A percentile compares a stretch with the other conserved stretches of the same genome.
Evolutionary conservation across 2,888 invertebrate species (phyloP).

Genomic region (Cordylochernes scorpioides): DNA sequence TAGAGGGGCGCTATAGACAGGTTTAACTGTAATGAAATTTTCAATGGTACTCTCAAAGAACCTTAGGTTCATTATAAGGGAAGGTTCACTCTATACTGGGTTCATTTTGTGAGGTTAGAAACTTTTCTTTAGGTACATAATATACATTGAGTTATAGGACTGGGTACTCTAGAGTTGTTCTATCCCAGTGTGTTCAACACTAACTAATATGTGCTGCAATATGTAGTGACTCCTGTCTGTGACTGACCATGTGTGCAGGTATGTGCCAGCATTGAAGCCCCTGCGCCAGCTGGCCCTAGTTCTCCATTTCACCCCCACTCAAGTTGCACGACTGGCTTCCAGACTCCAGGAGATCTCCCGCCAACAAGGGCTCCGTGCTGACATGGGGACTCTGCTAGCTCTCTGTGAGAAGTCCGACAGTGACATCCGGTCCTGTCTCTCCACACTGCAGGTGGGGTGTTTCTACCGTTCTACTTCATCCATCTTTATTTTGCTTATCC

Average conservation of each 20-base stretch:
- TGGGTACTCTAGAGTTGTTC: too few relatives aligned
- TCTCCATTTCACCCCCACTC: conserved; percentile 33
- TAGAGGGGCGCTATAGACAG: too few relatives aligned
- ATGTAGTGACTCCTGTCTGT: not conserved
- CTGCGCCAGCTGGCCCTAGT: conserved; percentile 48
- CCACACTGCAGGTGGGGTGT: conserved; percentile 37
- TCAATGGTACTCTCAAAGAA: too few relatives aligned
- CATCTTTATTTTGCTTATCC: not conserved
- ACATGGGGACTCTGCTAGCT: conserved; percentile 39
- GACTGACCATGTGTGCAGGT: conserved; percentile 12
- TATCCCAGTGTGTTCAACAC: too few relatives aligned
- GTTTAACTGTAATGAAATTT: too few relatives aligned
- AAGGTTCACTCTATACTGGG: too few relatives aligned
- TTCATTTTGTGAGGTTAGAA: too few relatives aligned
- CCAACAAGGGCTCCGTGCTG: conserved; percentile 38
- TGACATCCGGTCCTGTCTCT: conserved; percentile 72
- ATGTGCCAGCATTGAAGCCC: conserved; percentile 44
- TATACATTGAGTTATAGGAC: too few relatives aligned
- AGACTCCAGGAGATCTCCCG: conserved; percentile 33
- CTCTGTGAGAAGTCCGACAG: conserved; percentile 57
- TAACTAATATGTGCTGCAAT: not conserved
- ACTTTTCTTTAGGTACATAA: too few relatives aligned
- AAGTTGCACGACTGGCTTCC: conserved; percentile 27
- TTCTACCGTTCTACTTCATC: not conserved
- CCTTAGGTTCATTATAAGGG: too few relatives aligned